Base-by-base conservation (phyloP, 2,888 invertebrate species). In the Agrochola macilenta region DNA sequence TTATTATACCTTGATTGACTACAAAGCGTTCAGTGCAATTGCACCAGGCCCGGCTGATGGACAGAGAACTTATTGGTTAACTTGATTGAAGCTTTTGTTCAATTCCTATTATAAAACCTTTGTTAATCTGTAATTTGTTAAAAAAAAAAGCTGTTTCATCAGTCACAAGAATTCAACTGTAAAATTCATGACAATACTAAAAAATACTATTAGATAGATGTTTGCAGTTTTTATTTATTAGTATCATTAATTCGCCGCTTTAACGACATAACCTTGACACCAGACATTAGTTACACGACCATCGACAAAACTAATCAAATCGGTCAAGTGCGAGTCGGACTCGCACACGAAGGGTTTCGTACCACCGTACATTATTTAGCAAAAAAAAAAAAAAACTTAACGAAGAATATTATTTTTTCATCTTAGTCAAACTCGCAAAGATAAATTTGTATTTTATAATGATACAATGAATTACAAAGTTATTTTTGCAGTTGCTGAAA, bases 1-100 rank as follows among this genome's bases (percentile, higher is more conserved):
- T 9, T 0, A 43, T 43, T 43, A 43, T 43, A 9, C 43, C 2
- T 43, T 43, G 43, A 43, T 9, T 43, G 43, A 11, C 9, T 43
- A 43, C 43, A 43, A 43, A 43, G 43, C 43, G 9, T 43, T 43
- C 52, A 72, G 39, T 20, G 39, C 49, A 49, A 63, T 58, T 58
- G n/a, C 72, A 17, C 39, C 23, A 52, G 12, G 49, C 26, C 2
- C 8, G 23, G 26, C 26, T 49, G 58, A 7, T 49, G 49, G 49
- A 60, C 26, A 26, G 14, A 49, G 26, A 11, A 60, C 74, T 73
- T 39, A 69, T 74, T 74, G 70, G 17, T 30, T 46, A n/a, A 46
- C 12, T 57, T 43, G 54, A 73, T 69, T 57, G 69, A 43, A 46
- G 26, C n/a, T 43, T n/a, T 54, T 57, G 30, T 43, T 17, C 39